Evolutionary conservation across 2,797 vertebrate genomes (phyloP).

Genomic region (Meriones psammophilus): DNA sequence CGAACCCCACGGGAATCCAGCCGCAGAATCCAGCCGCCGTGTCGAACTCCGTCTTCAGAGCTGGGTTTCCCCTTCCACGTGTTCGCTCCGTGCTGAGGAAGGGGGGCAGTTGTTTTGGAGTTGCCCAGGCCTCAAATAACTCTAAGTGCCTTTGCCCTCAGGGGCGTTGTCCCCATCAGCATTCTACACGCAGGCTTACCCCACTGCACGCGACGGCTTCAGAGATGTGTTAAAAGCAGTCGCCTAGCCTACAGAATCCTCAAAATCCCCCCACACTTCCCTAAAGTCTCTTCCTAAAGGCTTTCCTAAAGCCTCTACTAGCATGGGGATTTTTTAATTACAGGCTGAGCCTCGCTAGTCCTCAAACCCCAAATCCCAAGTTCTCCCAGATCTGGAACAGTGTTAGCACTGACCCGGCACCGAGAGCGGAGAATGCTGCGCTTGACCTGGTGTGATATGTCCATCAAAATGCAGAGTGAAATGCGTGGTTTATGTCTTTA

Average conservation of each 20-base stretch:
- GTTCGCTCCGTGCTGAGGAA: neutral
- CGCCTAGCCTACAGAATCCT: accelerated
- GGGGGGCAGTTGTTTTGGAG: neutral
- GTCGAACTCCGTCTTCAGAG: accelerated
- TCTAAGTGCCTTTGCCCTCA: neutral
- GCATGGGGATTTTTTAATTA: neutral
- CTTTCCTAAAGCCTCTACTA: neutral
- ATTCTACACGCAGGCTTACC: no score
- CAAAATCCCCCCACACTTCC: neutral
- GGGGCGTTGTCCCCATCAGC: accelerated
- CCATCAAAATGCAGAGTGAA: neutral
- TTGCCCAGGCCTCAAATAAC: neutral
- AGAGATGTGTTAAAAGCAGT: neutral
- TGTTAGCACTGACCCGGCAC: neutral
- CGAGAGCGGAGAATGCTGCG: neutral
- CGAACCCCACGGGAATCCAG: accelerated
- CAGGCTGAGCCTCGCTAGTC: neutral
- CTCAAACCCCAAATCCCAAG: neutral
- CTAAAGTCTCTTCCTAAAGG: no score
- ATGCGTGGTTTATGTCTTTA: no score
- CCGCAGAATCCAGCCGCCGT: accelerated
- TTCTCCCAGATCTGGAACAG: neutral
- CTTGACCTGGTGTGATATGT: neutral
- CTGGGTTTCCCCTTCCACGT: neutral
- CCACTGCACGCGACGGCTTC: neutral